Evolutionary conservation across 1,140 invertebrate species (phyloP).

Genomic region (Tetranychus urticae): DNA sequence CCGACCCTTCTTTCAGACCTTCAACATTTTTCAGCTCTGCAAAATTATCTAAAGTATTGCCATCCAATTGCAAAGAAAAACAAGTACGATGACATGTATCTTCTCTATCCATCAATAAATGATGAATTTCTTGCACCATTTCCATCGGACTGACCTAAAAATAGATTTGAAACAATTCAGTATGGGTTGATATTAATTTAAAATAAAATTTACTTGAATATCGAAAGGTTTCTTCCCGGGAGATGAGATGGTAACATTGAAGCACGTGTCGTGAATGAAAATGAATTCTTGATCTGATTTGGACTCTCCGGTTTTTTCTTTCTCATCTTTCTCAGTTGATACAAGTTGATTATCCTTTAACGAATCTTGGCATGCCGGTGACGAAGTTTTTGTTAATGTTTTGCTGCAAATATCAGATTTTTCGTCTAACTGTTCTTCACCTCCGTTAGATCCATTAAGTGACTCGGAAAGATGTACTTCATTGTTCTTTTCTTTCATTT

Average conservation of each 20-base stretch:
- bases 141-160: slow-evolving; percentile 81
- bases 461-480: too few species aligned
- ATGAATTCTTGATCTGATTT: slow-evolving; percentile 29
- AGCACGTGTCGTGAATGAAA: slow-evolving; percentile 76
- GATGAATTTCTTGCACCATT: slow-evolving; percentile 93
- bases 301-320: neutral
- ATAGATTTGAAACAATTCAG: neutral
- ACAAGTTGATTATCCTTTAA: too few species aligned
- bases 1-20: slow-evolving; percentile 73
- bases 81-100: slow-evolving; percentile 94
- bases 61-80: slow-evolving; percentile 84
- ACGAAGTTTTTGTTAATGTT: too few species aligned
- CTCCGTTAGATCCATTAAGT: too few species aligned
- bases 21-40: slow-evolving; percentile 90
- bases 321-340: too few species aligned
- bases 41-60: slow-evolving; percentile 83
- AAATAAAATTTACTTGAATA: slow-evolving; percentile 41
- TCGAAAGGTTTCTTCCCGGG: slow-evolving; percentile 70
- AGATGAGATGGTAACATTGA: slow-evolving; percentile 61
- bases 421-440: too few species aligned
- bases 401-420: too few species aligned
- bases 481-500: too few species aligned
- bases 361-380: too few species aligned
- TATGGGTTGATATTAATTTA: neutral
- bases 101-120: slow-evolving; percentile 87